These are phyloP conservation scores for Arvicanthis niloticus DNA, from an alignment of 2,113 vertebrate genomes.

Conservation along the genomic window DNA sequence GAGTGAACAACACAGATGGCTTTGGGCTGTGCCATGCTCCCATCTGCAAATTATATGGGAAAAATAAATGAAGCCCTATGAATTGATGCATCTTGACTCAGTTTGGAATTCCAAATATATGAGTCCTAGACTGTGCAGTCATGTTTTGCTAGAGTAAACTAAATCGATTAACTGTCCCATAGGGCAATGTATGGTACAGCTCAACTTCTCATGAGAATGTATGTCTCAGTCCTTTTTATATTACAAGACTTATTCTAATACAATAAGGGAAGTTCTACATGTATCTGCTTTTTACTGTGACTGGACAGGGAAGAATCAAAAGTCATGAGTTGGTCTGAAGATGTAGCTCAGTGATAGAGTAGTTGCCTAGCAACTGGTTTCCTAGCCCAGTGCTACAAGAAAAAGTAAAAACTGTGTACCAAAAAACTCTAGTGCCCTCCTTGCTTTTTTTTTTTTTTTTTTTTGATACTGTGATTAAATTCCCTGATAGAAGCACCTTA, in stretches of 20 bases:
- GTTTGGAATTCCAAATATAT: neutral
- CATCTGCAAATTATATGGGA: neutral
- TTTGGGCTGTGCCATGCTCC: neutral
- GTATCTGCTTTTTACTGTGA: neutral
- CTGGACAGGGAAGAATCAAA: neutral
- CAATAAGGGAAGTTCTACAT: neutral
- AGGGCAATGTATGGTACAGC: neutral
- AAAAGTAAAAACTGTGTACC: neutral
- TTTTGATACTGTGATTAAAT: neutral
- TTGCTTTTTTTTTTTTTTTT: neutral
- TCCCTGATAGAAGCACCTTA: neutral
- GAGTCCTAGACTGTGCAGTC: neutral
- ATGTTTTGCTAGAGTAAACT: neutral
- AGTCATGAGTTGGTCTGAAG: neutral
- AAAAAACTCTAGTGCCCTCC: neutral
- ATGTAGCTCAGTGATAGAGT: neutral
- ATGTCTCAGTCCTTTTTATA: neutral
- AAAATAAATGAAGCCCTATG: neutral
- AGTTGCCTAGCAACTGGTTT: neutral
- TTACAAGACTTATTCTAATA: neutral
- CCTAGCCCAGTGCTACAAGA: neutral
- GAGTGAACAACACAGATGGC: slow-evolving; percentile 54
- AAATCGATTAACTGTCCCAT: slow-evolving; percentile 4
- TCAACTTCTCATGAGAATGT: slow-evolving; percentile 26
- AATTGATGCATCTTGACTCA: neutral